Percentiles rank a stretch among this genome's conserved stretches.
Conservation (phyloP, 2,113 vertebrate genomes). For the Danio rerio region DNA sequence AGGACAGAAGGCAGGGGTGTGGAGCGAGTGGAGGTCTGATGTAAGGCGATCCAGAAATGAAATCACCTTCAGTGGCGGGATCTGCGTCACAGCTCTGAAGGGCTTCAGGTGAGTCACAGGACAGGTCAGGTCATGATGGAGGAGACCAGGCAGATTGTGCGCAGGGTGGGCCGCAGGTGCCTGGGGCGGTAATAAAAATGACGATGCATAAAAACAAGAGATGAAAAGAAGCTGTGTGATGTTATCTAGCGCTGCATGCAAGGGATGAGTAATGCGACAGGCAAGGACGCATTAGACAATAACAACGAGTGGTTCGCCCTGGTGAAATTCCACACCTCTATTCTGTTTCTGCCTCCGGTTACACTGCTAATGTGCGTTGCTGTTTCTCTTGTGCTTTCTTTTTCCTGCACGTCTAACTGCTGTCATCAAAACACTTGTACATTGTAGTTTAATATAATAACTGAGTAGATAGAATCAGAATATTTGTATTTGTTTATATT, state of each 20-base stretch:
- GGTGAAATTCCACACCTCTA: conserved; percentile 57
- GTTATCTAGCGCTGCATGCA: not conserved
- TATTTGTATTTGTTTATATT: too few relatives aligned
- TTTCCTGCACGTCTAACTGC: not conserved
- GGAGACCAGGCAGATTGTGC: not conserved
- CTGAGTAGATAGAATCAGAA: too few relatives aligned
- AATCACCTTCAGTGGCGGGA: conserved; percentile 6
- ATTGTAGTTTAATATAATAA: not conserved
- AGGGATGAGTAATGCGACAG: conserved; percentile 42
- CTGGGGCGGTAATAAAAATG: conserved; percentile 27
- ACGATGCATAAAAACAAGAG: conserved; percentile 19
- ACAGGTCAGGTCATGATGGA: not conserved
- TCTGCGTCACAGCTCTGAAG: conserved; percentile 34
- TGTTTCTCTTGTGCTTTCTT: not conserved
- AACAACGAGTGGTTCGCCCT: conserved; percentile 8
- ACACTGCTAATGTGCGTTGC: conserved; percentile 25
- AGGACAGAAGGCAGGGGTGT: conserved; percentile 15
- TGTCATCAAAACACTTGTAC: not conserved
- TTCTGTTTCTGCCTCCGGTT: conserved; percentile 41
- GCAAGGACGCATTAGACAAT: conserved; percentile 21
- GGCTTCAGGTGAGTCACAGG: conserved; percentile 4
- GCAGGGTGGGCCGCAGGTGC: not conserved
- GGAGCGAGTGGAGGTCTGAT: not conserved
- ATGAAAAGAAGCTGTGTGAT: conserved; percentile 25
- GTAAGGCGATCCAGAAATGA: conserved; percentile 39